Base-by-base conservation (phyloP, 2,113 vertebrate species). In the Oryzias woworae region DNA sequence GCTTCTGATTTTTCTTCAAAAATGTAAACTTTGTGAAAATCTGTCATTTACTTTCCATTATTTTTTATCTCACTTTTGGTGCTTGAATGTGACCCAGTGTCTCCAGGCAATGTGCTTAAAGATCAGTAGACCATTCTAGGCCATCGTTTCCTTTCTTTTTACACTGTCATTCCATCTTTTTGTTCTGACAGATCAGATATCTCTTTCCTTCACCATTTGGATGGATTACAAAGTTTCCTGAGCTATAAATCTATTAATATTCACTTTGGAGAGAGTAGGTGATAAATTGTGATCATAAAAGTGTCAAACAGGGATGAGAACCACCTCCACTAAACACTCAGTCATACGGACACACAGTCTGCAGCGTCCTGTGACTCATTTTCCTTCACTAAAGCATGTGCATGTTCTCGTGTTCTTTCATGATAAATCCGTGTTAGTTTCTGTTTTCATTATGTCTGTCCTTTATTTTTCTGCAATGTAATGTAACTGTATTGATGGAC, bases 231-330 rank as follows among this genome's bases (percentile, higher is more conserved):
- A 78, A 80, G 53, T 81, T 69, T 83, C 55, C 54, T 2, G 4
- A 18, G 66, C 73, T 63, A 71, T 80, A 81, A 85, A 85, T 83
- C 72, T 78, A 84, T 85, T 85, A 85, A 83, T 84, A 82, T 82
- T 90, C 80, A 81, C 75, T 84, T 77, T 77, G 71, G 71, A 76
- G 66, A 55, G 78, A 18, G 5, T 44, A 47, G 55, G 45, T 50
- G 26, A 85, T 87, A 84, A 84, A 87, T 81, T 14, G 45, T 22
- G 5, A 22, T 69, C 62, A 83, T 82, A 75, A 81, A 86, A 80
- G 62, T n/a, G 23, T 53, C 65, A 69, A 57, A 71, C 62, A 36
- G 56, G 50, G 67, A 45, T 80, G 36, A 59, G 55, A 36, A 43
- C 48, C 17, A 0, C 0, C 48, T 42, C 47, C 28, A 41, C 2